Evolutionary conservation across 2,113 vertebrate species (phyloP).

Genomic region (Cariama cristata): DNA sequence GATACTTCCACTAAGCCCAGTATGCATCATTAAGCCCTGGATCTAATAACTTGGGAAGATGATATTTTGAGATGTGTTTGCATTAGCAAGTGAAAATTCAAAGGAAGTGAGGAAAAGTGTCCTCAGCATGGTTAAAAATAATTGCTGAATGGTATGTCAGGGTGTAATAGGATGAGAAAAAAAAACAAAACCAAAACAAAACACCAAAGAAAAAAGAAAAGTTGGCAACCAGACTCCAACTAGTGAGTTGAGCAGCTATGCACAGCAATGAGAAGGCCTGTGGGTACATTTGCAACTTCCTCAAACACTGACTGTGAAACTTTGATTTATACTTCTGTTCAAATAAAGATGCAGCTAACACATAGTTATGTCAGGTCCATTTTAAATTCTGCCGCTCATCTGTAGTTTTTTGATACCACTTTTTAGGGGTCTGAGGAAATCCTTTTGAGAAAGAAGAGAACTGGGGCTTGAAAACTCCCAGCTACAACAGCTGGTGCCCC

Average conservation of each 20-base stretch:
- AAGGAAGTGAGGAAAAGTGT: neutral
- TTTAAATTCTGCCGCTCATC: neutral
- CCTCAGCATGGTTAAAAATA: neutral
- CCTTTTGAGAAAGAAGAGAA: neutral
- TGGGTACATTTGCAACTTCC: neutral
- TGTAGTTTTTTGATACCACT: neutral
- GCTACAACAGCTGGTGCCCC: neutral
- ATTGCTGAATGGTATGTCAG: neutral
- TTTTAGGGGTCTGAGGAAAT: neutral
- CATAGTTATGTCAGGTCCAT: neutral
- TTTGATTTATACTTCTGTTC: neutral
- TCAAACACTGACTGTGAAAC: neutral
- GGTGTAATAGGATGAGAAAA: neutral
- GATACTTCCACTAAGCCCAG: neutral
- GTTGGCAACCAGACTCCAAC: neutral
- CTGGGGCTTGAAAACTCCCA: neutral
- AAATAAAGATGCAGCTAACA: neutral
- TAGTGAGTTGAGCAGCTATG: neutral
- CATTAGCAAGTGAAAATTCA: neutral
- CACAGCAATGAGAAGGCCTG: neutral
- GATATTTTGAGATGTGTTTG: neutral
- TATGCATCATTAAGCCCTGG: neutral
- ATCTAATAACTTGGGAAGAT: neutral
- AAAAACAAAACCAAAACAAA: accelerated
- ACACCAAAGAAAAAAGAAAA: neutral